Evolutionary conservation across 53 echinoderm and acorn worm genomes (phyloP), one percentile per base, ranked within the genome.

Genomic region (Mesocentrotus franciscanus): DNA sequence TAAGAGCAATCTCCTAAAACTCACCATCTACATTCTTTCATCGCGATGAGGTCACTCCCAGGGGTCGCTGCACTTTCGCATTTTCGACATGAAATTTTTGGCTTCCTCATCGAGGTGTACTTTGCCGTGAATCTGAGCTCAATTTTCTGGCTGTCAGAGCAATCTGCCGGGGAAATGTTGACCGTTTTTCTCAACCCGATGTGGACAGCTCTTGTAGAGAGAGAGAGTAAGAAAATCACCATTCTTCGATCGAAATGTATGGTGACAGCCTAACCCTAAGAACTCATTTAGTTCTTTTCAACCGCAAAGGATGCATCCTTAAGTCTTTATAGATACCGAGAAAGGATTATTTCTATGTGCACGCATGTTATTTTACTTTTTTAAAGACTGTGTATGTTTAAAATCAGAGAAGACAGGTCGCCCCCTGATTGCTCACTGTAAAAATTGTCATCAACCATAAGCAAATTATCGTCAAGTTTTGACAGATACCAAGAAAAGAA

Each of bases 131-230:
- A 59, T 57, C 59, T 87, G 87, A 87, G 87, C 87, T 57, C 87
- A 87, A 87, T 87, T 75, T 87, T 87, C 57, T 87, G 6, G 33
- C 87, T 87, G 87, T 87, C 87, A 87, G 87, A 58, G 26, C 56
- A 87, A 87, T 87, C 87, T n/a, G n/a, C 59, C n/a, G 12, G 58
- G 9, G 59, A 87, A 58, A 58, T 12, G n/a, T 58, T 87, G 58
- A 87, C 24, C 56, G 20, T 10, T 87, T 81, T 55, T 59, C 87
- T 59, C 87, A 87, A 87, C 87, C 56, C 7, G 57, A 58, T 26
- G 0, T 58, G 57, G 87, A 87, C 58, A 27, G 56, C 29, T 27
- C 5, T 13, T 57, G 29, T 17, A 84, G 58, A 87, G 29, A 58
- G 27, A 85, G 49, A 55, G 59, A 58, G 29, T 27, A 36, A 42